These are phyloP conservation scores for Nephrotoma guestfalica DNA, from an alignment of 2,888 invertebrate genomes.

Conservation along the genomic window DNA sequence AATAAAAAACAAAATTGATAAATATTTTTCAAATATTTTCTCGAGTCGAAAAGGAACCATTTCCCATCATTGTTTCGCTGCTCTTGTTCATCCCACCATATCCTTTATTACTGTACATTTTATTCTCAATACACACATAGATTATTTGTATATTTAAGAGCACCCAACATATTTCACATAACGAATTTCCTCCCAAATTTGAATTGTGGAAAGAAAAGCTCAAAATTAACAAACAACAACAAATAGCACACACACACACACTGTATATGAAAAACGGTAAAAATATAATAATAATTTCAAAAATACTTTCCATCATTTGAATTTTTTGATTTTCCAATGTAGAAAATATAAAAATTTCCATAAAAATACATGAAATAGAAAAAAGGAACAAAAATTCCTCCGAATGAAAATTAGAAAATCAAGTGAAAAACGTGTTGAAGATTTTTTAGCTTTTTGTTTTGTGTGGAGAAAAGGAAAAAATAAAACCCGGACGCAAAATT, in stretches of 20 bases:
- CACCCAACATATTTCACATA: not conserved
- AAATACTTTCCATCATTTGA: not conserved
- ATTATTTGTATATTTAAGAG: not conserved
- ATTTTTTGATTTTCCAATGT: not conserved
- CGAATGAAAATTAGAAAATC: not conserved
- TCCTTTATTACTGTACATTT: not conserved
- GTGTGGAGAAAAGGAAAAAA: not conserved
- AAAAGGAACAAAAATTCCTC: not conserved
- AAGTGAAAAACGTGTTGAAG: not conserved
- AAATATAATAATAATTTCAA: not conserved
- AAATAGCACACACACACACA: not conserved
- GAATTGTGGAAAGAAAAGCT: not conserved
- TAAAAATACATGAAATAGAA: not conserved
- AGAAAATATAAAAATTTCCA: not conserved
- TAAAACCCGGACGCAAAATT: not conserved
- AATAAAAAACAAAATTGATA: not conserved
- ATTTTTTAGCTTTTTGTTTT: not conserved
- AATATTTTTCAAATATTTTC: not conserved
- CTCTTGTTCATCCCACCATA: not conserved
- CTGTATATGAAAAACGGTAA: not conserved
- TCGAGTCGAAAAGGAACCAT: not conserved
- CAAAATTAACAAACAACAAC: not conserved
- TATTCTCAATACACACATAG: not conserved
- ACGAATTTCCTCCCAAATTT: not conserved
- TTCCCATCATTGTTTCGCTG: not conserved